Percentiles rank a stretch among this genome's conserved stretches.
Evolutionary conservation across 1,140 invertebrate genomes (phyloP).

Genomic region (Caenorhabditis elegans): WBcel235 BX284606.5:6997501-6998000

Average conservation of each 20-base stretch:
- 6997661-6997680: conserved; percentile 40
- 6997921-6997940: neutral
- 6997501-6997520: conserved; percentile 55
- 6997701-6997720: conserved; percentile 30
- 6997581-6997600: conserved; percentile 64
- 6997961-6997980: too few species aligned
- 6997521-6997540: too few species aligned
- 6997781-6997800: neutral
- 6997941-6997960: too few species aligned
- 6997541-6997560: neutral
- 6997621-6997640: conserved; percentile 34
- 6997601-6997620: conserved; percentile 33
- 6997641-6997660: neutral
- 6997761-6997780: neutral
- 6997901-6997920: neutral
- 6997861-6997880: conserved; percentile 30
- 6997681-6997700: conserved; percentile 41
- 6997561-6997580: conserved; percentile 62
- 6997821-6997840: conserved; percentile 40
- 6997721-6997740: conserved; percentile 36
- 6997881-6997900: conserved; percentile 41
- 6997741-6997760: conserved; percentile 35
- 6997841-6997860: conserved; percentile 39
- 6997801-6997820: conserved; percentile 26
- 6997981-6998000: too few species aligned